Percentiles rank a stretch among this genome's conserved stretches.
These are phyloP conservation scores for Sula dactylatra DNA, from an alignment of 2,113 vertebrate species.

Conservation along the genomic window DNA sequence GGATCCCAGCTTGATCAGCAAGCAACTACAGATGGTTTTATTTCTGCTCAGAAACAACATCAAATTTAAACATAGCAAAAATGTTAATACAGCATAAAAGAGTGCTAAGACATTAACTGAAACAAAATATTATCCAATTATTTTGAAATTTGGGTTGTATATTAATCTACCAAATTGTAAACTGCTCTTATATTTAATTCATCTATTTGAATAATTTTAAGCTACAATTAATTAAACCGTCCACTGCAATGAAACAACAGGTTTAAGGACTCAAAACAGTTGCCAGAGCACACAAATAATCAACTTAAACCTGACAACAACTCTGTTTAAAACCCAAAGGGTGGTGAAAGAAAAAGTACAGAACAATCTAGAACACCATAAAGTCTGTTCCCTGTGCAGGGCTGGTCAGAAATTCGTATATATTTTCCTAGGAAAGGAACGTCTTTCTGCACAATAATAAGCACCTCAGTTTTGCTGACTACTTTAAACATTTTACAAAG, in stretches of 20 bases:
- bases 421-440: not conserved
- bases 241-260: not conserved
- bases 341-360: not conserved
- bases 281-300: not conserved
- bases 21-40: not conserved
- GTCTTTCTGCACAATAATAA: not conserved
- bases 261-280: not conserved
- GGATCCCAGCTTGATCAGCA: fast-evolving
- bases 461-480: not conserved
- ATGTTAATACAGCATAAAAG: not conserved
- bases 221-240: not conserved
- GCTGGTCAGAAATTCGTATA: not conserved
- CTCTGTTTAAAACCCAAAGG: not conserved
- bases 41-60: not conserved
- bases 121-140: not conserved
- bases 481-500: not conserved
- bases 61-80: not conserved
- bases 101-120: not conserved
- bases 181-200: not conserved
- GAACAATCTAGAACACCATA: not conserved
- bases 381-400: not conserved
- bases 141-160: not conserved
- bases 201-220: not conserved
- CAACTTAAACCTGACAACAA: not conserved
- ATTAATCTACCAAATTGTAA: not conserved